Percentiles rank a stretch among this genome's conserved stretches.
phyloP scores from a whole-genome alignment of 30 jellyfish, hydroid and myxozoan species.

The Euphysa ruthae region DNA sequence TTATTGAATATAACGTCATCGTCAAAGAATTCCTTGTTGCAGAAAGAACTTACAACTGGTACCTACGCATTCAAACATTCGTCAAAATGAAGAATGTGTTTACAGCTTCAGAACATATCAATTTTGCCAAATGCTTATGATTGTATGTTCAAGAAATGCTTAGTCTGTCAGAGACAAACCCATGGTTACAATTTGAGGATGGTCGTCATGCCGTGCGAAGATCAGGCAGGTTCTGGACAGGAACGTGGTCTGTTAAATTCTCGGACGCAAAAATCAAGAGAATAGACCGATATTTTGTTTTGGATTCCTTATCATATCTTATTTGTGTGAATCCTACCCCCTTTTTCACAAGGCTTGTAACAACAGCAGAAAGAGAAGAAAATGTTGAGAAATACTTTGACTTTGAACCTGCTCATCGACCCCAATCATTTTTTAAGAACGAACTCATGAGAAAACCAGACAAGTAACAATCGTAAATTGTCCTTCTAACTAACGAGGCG shows the following conservation, averaged over 20 bases:
- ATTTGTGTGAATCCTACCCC: too few relatives aligned
- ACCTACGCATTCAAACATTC: constrained; percentile 28
- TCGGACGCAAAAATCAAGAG: too few relatives aligned
- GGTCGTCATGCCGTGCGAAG: constrained; percentile 59
- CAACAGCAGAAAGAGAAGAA: too few relatives aligned
- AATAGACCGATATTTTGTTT: too few relatives aligned
- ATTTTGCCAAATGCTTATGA: constrained; percentile 45
- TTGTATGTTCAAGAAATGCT: constrained; percentile 39
- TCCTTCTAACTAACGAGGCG: too few relatives aligned
- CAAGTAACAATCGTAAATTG: too few relatives aligned
- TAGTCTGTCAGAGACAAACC: constrained; percentile 15
- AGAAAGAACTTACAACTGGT: constrained; percentile 63
- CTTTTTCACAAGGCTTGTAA: too few relatives aligned
- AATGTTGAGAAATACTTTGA: too few relatives aligned
- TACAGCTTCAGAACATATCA: constrained; percentile 56
- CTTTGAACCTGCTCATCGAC: too few relatives aligned
- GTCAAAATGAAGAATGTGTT: constrained; percentile 49
- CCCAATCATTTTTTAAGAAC: too few relatives aligned
- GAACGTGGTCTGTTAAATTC: constrained; percentile 64
- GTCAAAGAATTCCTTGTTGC: constrained; percentile 46
- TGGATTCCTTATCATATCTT: too few relatives aligned
- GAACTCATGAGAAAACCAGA: too few relatives aligned
- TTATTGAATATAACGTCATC: constrained; percentile 24
- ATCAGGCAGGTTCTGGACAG: constrained; percentile 44
- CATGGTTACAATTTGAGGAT: constrained; percentile 44